These are phyloP conservation scores for Chaetorhynchus papuensis DNA, from an alignment of 2,113 vertebrate species.

Conservation along the genomic window DNA sequence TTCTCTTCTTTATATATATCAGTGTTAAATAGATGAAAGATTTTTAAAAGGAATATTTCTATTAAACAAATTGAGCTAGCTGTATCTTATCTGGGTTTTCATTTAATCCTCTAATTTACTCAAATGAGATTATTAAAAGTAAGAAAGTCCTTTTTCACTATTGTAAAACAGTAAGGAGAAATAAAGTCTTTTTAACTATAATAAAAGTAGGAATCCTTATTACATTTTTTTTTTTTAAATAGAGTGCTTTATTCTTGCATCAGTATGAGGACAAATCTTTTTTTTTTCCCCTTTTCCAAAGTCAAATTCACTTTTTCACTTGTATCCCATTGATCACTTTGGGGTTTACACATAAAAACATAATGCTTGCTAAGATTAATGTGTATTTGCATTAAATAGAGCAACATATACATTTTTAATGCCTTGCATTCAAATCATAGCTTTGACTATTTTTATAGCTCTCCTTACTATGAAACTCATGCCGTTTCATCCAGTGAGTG, in stretches of 20 bases:
- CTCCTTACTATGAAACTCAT: neutral
- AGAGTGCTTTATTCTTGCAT: neutral
- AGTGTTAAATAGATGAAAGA: neutral
- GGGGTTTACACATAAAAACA: neutral
- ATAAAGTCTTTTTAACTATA: neutral
- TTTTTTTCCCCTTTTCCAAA: neutral
- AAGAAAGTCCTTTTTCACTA: neutral
- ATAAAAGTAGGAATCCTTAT: neutral
- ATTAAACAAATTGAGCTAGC: neutral
- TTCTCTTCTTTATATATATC: neutral
- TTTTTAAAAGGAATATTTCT: neutral
- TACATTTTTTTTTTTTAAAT: neutral
- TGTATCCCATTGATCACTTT: neutral
- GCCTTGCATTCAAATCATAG: neutral
- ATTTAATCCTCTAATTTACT: slow-evolving; percentile 32
- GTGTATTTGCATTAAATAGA: neutral
- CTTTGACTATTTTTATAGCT: neutral
- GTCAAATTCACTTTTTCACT: neutral
- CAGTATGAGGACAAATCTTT: neutral
- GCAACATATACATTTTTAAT: neutral
- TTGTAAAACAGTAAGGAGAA: neutral
- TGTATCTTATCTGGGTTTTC: slow-evolving; percentile 9
- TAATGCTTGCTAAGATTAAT: neutral
- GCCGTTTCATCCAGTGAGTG: neutral
- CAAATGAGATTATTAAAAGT: slow-evolving; percentile 28